Evolutionary conservation across 2,797 vertebrate genomes (phyloP).

Genomic region (Neoniphon sammara): DNA sequence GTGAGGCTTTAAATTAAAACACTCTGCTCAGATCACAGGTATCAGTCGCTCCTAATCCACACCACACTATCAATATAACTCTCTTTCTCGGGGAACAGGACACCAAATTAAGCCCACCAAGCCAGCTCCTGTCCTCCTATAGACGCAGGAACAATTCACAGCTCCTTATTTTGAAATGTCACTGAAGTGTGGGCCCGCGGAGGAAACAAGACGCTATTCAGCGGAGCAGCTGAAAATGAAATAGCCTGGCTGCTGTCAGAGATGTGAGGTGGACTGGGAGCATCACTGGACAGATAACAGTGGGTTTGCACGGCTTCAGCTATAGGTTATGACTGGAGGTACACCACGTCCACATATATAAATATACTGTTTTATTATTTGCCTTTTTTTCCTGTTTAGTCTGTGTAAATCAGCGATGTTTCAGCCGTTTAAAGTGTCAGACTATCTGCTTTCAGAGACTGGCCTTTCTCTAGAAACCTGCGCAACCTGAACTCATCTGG

Average conservation of each 20-base stretch:
- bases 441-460: background rate
- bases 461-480: slow-evolving; percentile 17
- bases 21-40: slow-evolving; percentile 76
- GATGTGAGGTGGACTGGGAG: slow-evolving; percentile 33
- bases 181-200: slow-evolving; percentile 31
- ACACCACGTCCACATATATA: background rate
- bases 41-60: slow-evolving; percentile 72
- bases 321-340: slow-evolving; percentile 22
- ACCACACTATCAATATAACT: slow-evolving; percentile 59
- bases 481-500: background rate
- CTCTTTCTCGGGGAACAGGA: slow-evolving; percentile 38
- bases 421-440: slow-evolving; percentile 5
- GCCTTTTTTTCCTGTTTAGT: no score
- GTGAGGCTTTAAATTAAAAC: slow-evolving; percentile 80
- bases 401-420: background rate
- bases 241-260: slow-evolving; percentile 24
- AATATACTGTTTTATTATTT: no score
- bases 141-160: slow-evolving; percentile 30
- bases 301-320: slow-evolving; percentile 47
- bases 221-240: slow-evolving; percentile 31
- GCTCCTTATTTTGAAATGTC: slow-evolving; percentile 40
- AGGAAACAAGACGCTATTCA: slow-evolving; percentile 20
- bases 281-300: slow-evolving; percentile 3
- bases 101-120: slow-evolving; percentile 59
- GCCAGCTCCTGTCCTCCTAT: slow-evolving; percentile 30